Evolutionary conservation across 1,140 invertebrate species (phyloP), one percentile per base, ranked within the genome.

Genomic region (Drosophila saltans): DNA sequence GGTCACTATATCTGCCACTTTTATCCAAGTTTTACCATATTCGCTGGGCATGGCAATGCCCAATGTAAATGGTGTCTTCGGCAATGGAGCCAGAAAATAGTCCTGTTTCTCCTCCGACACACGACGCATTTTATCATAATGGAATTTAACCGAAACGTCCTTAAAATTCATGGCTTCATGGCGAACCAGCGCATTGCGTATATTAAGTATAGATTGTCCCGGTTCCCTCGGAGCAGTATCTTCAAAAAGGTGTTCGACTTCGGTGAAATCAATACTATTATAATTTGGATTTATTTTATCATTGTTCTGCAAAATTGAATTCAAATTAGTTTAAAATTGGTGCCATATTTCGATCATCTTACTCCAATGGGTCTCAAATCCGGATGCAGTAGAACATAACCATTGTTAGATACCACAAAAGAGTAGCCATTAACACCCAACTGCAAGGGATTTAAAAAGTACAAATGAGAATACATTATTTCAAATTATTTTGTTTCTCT

Each of bases 391-490:
- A 97, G 92, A 5, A 99, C 93, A 92, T 99, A 98, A 1, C 99
- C 99, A 92, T 99, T 99, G 92, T 99, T 99, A 71, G 97, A 98
- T 3, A 99, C 96, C 69, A 98, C 96, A 93, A 99, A 99, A 0
- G 97, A 96, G 92, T 98, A 99, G 3, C 97, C 98, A 93, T 99
- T 98, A 0, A 98, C 97, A 24, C 98, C 98, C 48, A 99, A 94
- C 96, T 98, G 84, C 40, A 82, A 85, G 57, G 36, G 61, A 55
- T 11, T 10, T 2, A 40, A 1, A 21, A 10, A 1, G 3, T 21
- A 30, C n/a, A 3, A 41, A 9, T 2, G 26, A 3, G 1, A 30
- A 30, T 0, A 30, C 2, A 30, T 30, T 30, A 30, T 30, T 30
- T 30, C 0, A 30, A 30, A 16, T 16, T 16, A 16, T 16, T 16